Conservation (phyloP, 2,888 invertebrate genomes). For the Criorhina ranunculi region DNA sequence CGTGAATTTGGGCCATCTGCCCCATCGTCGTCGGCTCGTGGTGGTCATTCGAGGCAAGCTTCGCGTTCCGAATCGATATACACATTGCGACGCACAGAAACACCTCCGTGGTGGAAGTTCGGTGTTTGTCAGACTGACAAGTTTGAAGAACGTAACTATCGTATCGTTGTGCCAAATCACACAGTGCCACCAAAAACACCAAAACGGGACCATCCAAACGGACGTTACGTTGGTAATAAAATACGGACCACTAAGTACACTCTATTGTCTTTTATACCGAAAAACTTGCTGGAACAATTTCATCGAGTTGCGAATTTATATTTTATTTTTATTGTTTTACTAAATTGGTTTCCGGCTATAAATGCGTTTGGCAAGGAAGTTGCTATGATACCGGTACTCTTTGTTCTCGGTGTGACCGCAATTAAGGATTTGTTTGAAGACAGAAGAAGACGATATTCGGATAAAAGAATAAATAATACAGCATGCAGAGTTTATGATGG, state of each 20-base stretch:
- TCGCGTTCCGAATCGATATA: slow-evolving; percentile 96
- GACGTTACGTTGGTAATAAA: slow-evolving; percentile 92
- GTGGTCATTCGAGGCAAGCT: slow-evolving; percentile 92
- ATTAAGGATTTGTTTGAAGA: slow-evolving; percentile 98
- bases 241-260: slow-evolving; percentile 98
- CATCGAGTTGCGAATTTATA: slow-evolving; percentile 98
- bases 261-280: slow-evolving; percentile 95
- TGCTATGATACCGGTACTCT: slow-evolving; percentile 96
- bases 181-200: slow-evolving; percentile 92
- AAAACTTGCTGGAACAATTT: slow-evolving; percentile 98
- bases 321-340: slow-evolving; percentile 97
- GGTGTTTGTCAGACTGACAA: slow-evolving; percentile 87
- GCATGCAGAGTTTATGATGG: slow-evolving; percentile 96
- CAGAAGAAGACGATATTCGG: slow-evolving; percentile 93
- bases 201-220: slow-evolving; percentile 92
- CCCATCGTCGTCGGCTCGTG: slow-evolving; percentile 85
- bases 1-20: slow-evolving; percentile 84
- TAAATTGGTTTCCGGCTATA: slow-evolving; percentile 97
- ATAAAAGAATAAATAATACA: slow-evolving; percentile 96
- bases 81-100: slow-evolving; percentile 91
- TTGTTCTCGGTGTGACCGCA: slow-evolving; percentile 97
- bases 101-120: slow-evolving; percentile 90
- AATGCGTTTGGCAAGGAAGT: slow-evolving; percentile 98
- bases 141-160: slow-evolving; percentile 88
- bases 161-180: slow-evolving; percentile 93